Evolutionary conservation across 2,888 invertebrate species (phyloP).

Genomic region (Spicauda simplicius): DNA sequence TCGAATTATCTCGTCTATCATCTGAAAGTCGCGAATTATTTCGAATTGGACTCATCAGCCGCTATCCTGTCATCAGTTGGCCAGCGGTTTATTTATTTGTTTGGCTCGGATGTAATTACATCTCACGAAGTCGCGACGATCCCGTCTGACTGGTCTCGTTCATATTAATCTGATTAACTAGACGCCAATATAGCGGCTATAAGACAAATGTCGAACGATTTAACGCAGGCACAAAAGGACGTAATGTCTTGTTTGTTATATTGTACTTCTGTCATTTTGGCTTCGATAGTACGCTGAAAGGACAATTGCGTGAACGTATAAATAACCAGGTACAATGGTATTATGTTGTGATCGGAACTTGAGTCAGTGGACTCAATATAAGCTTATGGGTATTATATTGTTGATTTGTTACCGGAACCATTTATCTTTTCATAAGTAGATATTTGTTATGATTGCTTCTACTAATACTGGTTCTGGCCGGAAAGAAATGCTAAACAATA

Average conservation of each 20-base stretch:
- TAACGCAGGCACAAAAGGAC: conserved; percentile 34
- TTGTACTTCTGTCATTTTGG: conserved; percentile 41
- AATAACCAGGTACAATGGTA: conserved; percentile 5
- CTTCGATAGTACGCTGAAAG: conserved; percentile 29
- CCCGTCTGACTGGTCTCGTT: conserved; percentile 65
- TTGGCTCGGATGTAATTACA: conserved; percentile 73
- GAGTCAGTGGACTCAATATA: neutral
- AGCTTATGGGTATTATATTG: neutral
- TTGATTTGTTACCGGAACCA: neutral
- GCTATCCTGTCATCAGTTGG: conserved; percentile 66
- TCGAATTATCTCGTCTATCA: conserved; percentile 38
- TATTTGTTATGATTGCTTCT: too few relatives aligned
- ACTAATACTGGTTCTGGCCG: too few relatives aligned
- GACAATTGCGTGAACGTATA: conserved; percentile 11
- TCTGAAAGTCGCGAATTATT: conserved; percentile 45
- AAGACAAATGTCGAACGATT: conserved; percentile 49
- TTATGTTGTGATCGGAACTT: neutral
- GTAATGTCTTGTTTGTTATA: neutral
- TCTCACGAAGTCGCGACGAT: conserved; percentile 57
- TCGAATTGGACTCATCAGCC: conserved; percentile 48
- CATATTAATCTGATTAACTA: conserved; percentile 75
- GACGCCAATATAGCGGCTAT: conserved; percentile 51
- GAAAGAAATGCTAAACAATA: too few relatives aligned
- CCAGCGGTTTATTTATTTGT: conserved; percentile 70
- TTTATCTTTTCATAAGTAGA: neutral